A percentile compares a stretch with the other conserved stretches of the same genome.
phyloP scores from a whole-genome alignment of 2,888 invertebrate genomes.

The Clostera curtula region DNA sequence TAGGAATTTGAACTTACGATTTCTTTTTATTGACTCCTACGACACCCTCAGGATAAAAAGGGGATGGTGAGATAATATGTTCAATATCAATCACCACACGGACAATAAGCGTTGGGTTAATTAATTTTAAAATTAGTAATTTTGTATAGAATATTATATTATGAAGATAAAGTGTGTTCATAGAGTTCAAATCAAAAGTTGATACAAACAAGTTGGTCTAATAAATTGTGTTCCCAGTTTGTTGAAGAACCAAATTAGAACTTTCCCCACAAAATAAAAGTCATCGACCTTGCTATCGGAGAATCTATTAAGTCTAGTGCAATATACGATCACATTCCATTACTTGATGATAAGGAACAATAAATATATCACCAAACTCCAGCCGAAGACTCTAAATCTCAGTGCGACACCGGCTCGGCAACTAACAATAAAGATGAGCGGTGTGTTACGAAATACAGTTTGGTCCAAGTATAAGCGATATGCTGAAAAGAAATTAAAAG shows the following conservation, averaged over 20 bases:
- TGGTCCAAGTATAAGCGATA: constrained; percentile 10
- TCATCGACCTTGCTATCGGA: constrained; percentile 17
- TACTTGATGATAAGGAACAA: constrained; percentile 55
- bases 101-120: too few relatives aligned
- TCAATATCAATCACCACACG: too few relatives aligned
- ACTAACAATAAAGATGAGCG: constrained; percentile 63
- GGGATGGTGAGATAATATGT: too few relatives aligned
- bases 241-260: constrained; percentile 5
- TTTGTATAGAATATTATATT: too few relatives aligned
- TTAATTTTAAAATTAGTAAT: too few relatives aligned
- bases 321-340: constrained; percentile 37
- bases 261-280: constrained; percentile 8
- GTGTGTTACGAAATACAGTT: constrained; percentile 49
- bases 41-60: too few relatives aligned
- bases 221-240: constrained; percentile 1
- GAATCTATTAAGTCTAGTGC: constrained; percentile 28
- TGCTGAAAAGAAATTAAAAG: constrained; percentile 7
- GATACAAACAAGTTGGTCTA: too few relatives aligned
- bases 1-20: too few relatives aligned
- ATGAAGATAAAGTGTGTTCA: too few relatives aligned
- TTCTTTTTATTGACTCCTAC: too few relatives aligned
- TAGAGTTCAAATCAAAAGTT: too few relatives aligned
- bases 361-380: constrained; percentile 62
- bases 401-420: constrained; percentile 49
- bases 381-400: constrained; percentile 45